Evolutionary conservation across 2,797 vertebrate genomes (phyloP), one percentile per base, ranked within the genome.

Genomic region (Prunella strophiata): DNA sequence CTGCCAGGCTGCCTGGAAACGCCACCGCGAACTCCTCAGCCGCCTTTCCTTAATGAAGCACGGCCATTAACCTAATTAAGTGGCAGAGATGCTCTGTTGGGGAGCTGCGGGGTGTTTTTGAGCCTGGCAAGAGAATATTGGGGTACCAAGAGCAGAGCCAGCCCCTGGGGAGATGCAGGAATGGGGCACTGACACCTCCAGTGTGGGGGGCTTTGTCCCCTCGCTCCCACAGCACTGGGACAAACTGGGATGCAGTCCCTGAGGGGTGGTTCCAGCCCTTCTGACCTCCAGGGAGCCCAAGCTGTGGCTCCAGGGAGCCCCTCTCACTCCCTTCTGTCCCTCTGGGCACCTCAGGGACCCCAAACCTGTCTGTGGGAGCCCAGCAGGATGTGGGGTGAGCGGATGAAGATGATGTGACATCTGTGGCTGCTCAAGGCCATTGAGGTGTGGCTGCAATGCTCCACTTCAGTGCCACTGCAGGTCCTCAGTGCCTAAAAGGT

Each of bases 1-100:
- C 83, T 36, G 38, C 66, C 1, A 2, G 27, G 67, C 32, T 67
- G 68, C 70, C 85, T 50, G 91, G 25, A 63, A 80, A 77, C 1
- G 0, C 79, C 11, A 1, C n/a, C 2, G 25, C 54, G 9, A 61
- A 52, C 68, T 58, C 65, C 47, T 90, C 79, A 57, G 68, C 47
- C 1, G 1, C 67, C 52, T 34, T 29, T 55, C 73, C 30, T 1
- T 45, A 89, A 85, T 0, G 17, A 87, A 81, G 63, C 19, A 5
- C 15, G 11, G 17, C 61, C 78, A 34, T 93, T 94, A 96, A 85
- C 78, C 90, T 91, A 81, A 94, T 94, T 89, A 93, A 75, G 67
- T 2, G 54, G 52, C 74, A 45, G 83, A 71, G 42, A 45, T 32
- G 79, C 76, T 83, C 2, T 1, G 42, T 2, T 1, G 5, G 59